Conservation (phyloP, 2,797 vertebrate species). For the Salmo trutta region DNA sequence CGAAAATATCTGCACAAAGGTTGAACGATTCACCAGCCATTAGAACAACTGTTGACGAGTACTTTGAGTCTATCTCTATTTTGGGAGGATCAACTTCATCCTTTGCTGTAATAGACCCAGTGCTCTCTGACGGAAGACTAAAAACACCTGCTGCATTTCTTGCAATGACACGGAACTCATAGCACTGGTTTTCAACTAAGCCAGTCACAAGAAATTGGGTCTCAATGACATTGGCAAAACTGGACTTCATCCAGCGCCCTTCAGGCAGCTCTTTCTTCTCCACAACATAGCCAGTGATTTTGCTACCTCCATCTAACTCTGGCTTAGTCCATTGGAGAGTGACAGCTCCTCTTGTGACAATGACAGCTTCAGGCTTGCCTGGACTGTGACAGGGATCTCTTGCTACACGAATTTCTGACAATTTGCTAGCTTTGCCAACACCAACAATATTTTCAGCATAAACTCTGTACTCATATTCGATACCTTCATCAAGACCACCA, state of each 20-base stretch:
- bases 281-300: conserved; percentile 94
- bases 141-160: conserved; percentile 91
- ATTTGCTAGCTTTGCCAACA: conserved; percentile 89
- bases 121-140: conserved; percentile 94
- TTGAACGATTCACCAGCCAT: conserved; percentile 93
- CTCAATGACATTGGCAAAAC: conserved; percentile 92
- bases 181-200: conserved; percentile 89
- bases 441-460: conserved; percentile 98
- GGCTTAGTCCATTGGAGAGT: conserved; percentile 96
- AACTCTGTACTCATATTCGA: conserved; percentile 98
- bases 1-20: conserved; percentile 85
- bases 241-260: conserved; percentile 99
- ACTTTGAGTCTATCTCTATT: conserved; percentile 93
- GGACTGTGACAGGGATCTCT: conserved; percentile 95
- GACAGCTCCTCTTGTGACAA: conserved; percentile 91
- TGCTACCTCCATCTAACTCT: conserved; percentile 91
- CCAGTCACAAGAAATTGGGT: conserved; percentile 93
- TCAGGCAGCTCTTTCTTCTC: conserved; percentile 91
- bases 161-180: conserved; percentile 96
- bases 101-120: conserved; percentile 91
- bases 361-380: conserved; percentile 91
- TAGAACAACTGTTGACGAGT: conserved; percentile 85
- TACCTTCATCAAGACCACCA: conserved; percentile 91
- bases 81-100: conserved; percentile 96
- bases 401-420: conserved; percentile 90